Base-by-base conservation (phyloP, 2,113 vertebrate species). In the Amphiprion percula region DNA sequence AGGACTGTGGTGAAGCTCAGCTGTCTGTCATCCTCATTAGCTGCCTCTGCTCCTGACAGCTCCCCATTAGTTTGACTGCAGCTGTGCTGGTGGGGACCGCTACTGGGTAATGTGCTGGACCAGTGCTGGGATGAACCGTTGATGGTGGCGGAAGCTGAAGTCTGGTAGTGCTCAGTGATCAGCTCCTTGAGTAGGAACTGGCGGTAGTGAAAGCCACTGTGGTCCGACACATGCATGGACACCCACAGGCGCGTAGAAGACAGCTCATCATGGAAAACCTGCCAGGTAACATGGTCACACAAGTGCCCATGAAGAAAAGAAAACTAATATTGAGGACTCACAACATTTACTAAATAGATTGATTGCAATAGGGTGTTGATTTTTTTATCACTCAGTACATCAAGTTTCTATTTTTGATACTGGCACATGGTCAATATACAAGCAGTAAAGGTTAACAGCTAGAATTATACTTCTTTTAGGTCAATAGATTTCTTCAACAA, bases 131-230 rank as follows among this genome's bases (percentile, higher is more conserved):
- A 94, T 82, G 72, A 96, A 95, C 79, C 94, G 93, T 52, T 89
- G 95, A 5, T 58, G 65, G 64, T 95, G 94, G 87, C 94, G 94
- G 91, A 96, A 94, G 94, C 90, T 54, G 68, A 81, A 60, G 90
- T 61, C 61, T 84, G 94, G 90, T 91, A 95, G 79, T 87, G 79
- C 63, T 93, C 92, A 5, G 80, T 33, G 30, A 95, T 93, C 84
- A 99, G 92, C 75, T 97, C 95, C 84, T 96, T 96, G 26, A 99
- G 94, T 79, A 99, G 93, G 92, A 98, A 99, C 89, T 99, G 97
- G 54, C 98, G 97, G 86, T 99, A 99, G 92, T 99, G 98, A 93
- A 99, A 99, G 61, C 98, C 98, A 63, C 98, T 99, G 83, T 99
- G 98, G 93, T 99, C 98, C 0, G 98, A 99, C 68, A 99, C 96